phyloP scores from a whole-genome alignment of 2,888 invertebrate species.

The Heteromurus nitidus region DNA sequence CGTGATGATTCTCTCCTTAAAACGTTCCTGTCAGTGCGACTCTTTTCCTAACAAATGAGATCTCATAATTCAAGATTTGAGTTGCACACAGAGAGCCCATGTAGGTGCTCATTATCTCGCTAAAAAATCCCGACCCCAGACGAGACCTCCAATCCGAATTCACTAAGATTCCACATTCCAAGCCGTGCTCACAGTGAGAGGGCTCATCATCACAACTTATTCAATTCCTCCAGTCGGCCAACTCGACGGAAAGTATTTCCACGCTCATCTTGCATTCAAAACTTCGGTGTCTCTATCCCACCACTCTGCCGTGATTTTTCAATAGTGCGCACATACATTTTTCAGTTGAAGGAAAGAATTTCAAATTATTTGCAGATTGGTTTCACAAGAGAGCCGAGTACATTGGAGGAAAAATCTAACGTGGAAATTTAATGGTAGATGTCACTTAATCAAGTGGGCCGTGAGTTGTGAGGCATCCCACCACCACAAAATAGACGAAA shows the following conservation, averaged over 20 bases:
- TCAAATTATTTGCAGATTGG: slow-evolving; percentile 66
- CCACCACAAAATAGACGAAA: slow-evolving; percentile 15
- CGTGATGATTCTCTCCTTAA: slow-evolving; percentile 53
- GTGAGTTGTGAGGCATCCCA: slow-evolving; percentile 31
- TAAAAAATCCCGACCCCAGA: slow-evolving; percentile 66
- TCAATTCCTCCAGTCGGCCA: slow-evolving; percentile 24
- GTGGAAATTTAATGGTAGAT: slow-evolving; percentile 53
- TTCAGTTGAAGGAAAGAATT: slow-evolving; percentile 49
- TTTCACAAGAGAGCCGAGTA: slow-evolving; percentile 32
- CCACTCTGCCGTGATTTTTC: background rate
- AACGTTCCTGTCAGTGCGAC: slow-evolving; percentile 62
- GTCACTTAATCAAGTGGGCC: slow-evolving; percentile 46
- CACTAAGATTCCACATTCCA: slow-evolving; percentile 65
- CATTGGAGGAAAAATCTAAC: background rate
- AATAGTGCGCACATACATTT: background rate
- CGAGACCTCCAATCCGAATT: slow-evolving; percentile 68
- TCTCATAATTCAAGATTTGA: slow-evolving; percentile 67
- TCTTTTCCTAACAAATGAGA: slow-evolving; percentile 69
- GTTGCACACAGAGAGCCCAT: slow-evolving; percentile 62
- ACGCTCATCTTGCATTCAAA: slow-evolving; percentile 18
- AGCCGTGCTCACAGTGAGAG: slow-evolving; percentile 55
- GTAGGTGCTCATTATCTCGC: slow-evolving; percentile 67
- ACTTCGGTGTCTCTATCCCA: slow-evolving; percentile 4
- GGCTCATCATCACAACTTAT: slow-evolving; percentile 34
- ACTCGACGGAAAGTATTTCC: slow-evolving; percentile 12